These are phyloP conservation scores for Leguminivora glycinivorella DNA, from an alignment of 1,140 invertebrate genomes.

Conservation along the genomic window DNA sequence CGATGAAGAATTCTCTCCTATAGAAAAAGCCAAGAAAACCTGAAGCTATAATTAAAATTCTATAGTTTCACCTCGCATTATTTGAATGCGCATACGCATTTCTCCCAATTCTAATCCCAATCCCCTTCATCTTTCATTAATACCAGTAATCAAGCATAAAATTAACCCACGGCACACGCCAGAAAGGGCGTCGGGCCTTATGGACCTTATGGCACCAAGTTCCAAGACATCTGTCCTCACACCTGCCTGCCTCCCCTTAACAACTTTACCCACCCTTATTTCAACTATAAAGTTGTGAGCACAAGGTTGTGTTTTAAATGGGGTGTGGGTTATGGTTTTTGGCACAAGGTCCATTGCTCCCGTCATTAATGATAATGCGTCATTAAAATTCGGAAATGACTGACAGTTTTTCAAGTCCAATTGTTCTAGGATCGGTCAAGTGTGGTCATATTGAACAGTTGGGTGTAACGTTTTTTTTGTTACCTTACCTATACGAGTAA, in stretches of 20 bases:
- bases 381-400: slow-evolving; percentile 78
- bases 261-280: not conserved
- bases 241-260: slow-evolving; percentile 65
- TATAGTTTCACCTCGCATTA: not conserved
- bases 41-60: no score
- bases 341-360: slow-evolving; percentile 70
- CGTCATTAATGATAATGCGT: slow-evolving; percentile 29
- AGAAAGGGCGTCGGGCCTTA: slow-evolving; percentile 74
- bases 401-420: slow-evolving; percentile 69
- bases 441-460: slow-evolving; percentile 33
- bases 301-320: not conserved
- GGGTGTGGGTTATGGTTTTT: slow-evolving; percentile 50
- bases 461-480: not conserved
- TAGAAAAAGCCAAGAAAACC: no score
- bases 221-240: slow-evolving; percentile 78
- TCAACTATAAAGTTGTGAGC: not conserved
- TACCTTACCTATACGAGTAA: no score
- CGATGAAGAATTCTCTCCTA: no score
- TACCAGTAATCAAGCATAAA: slow-evolving; percentile 75
- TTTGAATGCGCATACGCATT: not conserved
- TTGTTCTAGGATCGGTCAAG: slow-evolving; percentile 65
- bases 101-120: not conserved
- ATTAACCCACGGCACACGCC: slow-evolving; percentile 77
- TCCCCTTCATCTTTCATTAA: slow-evolving; percentile 12
- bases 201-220: slow-evolving; percentile 75